Evolutionary conservation across 2,113 vertebrate genomes (phyloP).

Genomic region (Syrrhaptes paradoxus): DNA sequence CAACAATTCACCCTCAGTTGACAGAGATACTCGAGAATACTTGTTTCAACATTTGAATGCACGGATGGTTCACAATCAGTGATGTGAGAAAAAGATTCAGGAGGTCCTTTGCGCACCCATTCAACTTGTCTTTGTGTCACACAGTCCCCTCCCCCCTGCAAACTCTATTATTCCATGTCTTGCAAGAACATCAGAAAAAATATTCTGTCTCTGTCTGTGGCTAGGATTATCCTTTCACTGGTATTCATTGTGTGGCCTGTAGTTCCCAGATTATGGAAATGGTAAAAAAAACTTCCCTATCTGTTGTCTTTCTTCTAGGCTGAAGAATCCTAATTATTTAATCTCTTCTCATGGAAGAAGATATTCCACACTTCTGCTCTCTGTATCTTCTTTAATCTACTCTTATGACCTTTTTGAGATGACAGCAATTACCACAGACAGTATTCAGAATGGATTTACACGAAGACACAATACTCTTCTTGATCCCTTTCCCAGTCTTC

Average conservation of each 20-base stretch:
- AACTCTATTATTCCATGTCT: neutral
- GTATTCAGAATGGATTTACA: neutral
- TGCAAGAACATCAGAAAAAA: neutral
- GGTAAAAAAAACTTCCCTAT: neutral
- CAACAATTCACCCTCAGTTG: neutral
- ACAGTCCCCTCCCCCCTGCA: rapidly evolving
- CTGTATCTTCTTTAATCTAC: neutral
- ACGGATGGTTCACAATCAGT: neutral
- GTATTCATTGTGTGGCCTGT: neutral
- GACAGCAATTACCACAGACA: neutral
- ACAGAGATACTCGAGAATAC: neutral
- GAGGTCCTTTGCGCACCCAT: neutral
- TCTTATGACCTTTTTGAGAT: neutral
- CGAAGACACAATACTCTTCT: neutral
- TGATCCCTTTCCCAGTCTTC: neutral
- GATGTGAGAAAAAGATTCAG: neutral
- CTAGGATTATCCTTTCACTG: neutral
- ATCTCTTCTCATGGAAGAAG: neutral
- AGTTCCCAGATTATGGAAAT: neutral
- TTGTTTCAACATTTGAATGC: neutral
- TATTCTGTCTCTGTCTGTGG: neutral
- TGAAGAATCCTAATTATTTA: neutral
- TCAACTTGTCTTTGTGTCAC: neutral
- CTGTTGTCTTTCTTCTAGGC: neutral
- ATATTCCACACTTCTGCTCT: neutral